Conservation (phyloP, 2,888 invertebrate species). For the Tetheella fluctuosa region DNA sequence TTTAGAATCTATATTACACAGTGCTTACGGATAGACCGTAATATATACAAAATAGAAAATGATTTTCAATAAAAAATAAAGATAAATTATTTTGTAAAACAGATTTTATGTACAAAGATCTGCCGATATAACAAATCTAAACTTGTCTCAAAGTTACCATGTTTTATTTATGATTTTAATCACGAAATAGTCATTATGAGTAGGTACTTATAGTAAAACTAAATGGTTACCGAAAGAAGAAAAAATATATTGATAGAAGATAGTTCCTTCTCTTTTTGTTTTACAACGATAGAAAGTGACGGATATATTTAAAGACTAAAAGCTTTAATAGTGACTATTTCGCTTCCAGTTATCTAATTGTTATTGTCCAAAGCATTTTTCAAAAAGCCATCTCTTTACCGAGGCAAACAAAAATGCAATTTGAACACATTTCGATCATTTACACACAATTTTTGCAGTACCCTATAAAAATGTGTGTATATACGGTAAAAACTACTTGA, state of each 20-base stretch:
- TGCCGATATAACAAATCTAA: slow-evolving; percentile 73
- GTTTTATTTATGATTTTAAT: neutral
- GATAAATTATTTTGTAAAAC: slow-evolving; percentile 52
- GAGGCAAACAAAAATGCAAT: slow-evolving; percentile 78
- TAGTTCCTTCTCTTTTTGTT: too few relatives aligned
- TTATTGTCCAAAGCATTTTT: slow-evolving; percentile 70
- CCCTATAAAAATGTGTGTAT: slow-evolving; percentile 80
- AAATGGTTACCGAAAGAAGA: too few relatives aligned
- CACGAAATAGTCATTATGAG: neutral
- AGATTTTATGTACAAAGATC: slow-evolving; percentile 80
- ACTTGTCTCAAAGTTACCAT: slow-evolving; percentile 58
- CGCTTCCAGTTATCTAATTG: neutral
- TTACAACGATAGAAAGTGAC: too few relatives aligned
- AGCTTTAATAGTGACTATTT: too few relatives aligned
- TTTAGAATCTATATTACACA: slow-evolving; percentile 36
- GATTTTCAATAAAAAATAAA: neutral
- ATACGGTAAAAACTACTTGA: slow-evolving; percentile 24
- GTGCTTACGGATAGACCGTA: slow-evolving; percentile 34
- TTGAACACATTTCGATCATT: slow-evolving; percentile 27
- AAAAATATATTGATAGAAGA: too few relatives aligned
- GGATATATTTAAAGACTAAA: too few relatives aligned
- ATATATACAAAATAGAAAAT: slow-evolving; percentile 5
- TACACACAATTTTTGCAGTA: slow-evolving; percentile 81
- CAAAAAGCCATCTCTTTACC: slow-evolving; percentile 66
- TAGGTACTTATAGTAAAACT: neutral